Evolutionary conservation across 2,113 vertebrate genomes (phyloP), one percentile per base, ranked within the genome.

Genomic region (Pao palembangensis): DNA sequence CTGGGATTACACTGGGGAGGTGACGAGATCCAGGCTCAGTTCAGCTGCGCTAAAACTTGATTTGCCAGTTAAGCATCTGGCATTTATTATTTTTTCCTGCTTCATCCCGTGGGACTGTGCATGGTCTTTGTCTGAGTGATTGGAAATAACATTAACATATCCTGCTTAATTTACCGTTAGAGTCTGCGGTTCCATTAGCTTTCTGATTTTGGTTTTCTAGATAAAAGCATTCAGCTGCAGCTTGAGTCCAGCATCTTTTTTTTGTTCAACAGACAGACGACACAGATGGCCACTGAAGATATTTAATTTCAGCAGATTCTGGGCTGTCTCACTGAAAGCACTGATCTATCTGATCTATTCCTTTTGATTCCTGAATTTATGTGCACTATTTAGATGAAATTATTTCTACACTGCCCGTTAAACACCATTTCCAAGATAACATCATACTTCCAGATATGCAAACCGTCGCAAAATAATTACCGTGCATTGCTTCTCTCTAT

Each of bases 1-100:
- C 51, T 49, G 72, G 81, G 75, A 80, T 44, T 55, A 23, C 65
- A 19, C 17, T 1, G 20, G 50, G 66, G 53, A 57, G 78, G 41
- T 81, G 76, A 84, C 55, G 66, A 57, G 69, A 86, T 68, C 65
- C 48, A n/a, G 53, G 61, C 79, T 61, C 18, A 2, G 44, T 38
- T 64, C 18, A 20, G 8, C 51, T 68, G 64, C 56, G n/a, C 11
- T 31, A 38, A 64, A 79, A 75, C 75, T 51, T 17, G 55, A 79
- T 80, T 75, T 65, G 38, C 43, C 55, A 56, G 56, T 58, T 55
- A 31, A 21, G 49, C 61, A 52, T 77, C 67, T 48, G 57, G 34
- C 34, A 8, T 38, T 56, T 55, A 7, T 48, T 28, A 6, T 38
- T 38, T 38, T 11, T 12, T 4, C 34, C 34, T 52, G 55, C 52